Evolutionary conservation across 2,113 vertebrate genomes (phyloP).

Genomic region (Orientallactaga bullata): DNA sequence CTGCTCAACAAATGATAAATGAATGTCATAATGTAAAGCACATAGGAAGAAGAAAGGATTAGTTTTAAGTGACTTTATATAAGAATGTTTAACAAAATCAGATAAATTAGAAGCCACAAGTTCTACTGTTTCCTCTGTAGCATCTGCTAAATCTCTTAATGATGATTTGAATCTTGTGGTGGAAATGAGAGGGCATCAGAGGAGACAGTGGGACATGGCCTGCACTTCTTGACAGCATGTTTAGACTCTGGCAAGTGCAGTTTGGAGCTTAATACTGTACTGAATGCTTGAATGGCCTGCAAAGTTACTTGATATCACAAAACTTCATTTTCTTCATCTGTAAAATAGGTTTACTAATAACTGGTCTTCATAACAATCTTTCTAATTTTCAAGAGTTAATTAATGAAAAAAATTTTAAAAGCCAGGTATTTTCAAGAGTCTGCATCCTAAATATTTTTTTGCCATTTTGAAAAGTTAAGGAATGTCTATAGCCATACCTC

Average conservation of each 20-base stretch:
- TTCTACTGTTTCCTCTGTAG: neutral
- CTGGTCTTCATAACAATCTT: neutral
- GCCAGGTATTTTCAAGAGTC: neutral
- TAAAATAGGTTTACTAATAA: neutral
- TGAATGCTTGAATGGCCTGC: neutral
- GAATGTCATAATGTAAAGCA: neutral
- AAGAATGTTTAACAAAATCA: constrained; percentile 44
- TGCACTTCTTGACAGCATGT: neutral
- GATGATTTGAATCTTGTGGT: neutral
- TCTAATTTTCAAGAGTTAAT: neutral
- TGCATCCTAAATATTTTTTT: neutral
- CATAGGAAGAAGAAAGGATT: constrained; percentile 1
- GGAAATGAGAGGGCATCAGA: neutral
- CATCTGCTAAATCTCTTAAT: neutral
- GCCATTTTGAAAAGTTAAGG: constrained; percentile 19
- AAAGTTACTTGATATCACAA: neutral
- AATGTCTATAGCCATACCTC: too few relatives aligned
- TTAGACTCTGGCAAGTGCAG: neutral
- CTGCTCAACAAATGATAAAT: constrained; percentile 15
- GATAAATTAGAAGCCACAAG: neutral
- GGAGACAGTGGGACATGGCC: neutral
- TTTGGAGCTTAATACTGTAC: neutral
- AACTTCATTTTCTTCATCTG: neutral
- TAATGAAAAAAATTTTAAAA: too few relatives aligned
- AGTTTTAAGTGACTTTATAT: neutral